Evolutionary conservation across 1,140 invertebrate genomes (phyloP), one percentile per base, ranked within the genome.

Genomic region (Drepana arcuata): DNA sequence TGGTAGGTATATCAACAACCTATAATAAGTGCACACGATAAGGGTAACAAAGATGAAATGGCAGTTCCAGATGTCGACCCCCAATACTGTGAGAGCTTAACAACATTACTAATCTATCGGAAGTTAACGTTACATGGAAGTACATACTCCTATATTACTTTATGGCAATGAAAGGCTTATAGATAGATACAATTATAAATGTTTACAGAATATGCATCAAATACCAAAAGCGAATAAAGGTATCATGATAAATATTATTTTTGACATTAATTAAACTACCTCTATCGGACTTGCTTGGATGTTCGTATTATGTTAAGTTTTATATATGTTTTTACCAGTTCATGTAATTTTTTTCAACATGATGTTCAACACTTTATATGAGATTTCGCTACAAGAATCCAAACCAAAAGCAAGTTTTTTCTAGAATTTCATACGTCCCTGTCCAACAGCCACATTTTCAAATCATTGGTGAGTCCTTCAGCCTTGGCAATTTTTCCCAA

Each of bases 151-250:
- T 39, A 25, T 30, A 16, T 31, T 32, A 26, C 30, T 31, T 12
- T 33, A 40, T 40, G 37, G 37, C 37, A 40, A 27, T 39, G 14
- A 10, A 11, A 28, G 21, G 30, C 30, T 40, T 40, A 40, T 32
- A 14, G 29, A 33, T 26, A 21, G 32, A 40, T 14, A 23, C 12
- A 24, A 33, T 14, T 4, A 9, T 10, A n/a, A 2, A 11, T 18
- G 14, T n/a, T n/a, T n/a, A n/a, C n/a, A n/a, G 10, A 40, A 26
- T 26, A 14, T 26, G 29, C 12, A 9, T 21, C 9, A 9, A 21
- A 21, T 26, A 7, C 3, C 9, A n/a, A 26, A 26, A 26, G 2
- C 9, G 11, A 26, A 9, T 2, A 7, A 11, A n/a, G 10, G 2
- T 26, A 3, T 26, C 3, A 26, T n/a, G 11, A 26, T n/a, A 26